Conservation (phyloP, 1,140 invertebrate genomes). For the Philotrypesis tridentata region DNA sequence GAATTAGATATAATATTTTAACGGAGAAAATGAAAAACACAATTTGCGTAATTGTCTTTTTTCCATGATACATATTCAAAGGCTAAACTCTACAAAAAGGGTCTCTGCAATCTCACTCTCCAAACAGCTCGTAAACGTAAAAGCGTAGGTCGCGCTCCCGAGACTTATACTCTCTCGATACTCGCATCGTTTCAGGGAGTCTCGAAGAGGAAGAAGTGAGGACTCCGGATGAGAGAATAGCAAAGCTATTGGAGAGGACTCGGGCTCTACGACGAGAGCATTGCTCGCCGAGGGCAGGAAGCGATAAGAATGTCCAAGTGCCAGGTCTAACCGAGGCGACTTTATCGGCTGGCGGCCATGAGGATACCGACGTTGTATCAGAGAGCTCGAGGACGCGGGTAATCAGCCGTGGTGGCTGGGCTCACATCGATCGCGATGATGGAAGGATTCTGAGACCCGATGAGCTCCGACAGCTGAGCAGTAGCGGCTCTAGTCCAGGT, state of each 20-base stretch:
- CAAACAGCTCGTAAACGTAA: too few species aligned
- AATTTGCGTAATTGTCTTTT: too few species aligned
- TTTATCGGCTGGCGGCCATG: neutral
- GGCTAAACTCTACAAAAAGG: too few species aligned
- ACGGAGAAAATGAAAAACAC: too few species aligned
- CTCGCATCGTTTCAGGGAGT: neutral
- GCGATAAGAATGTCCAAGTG: neutral
- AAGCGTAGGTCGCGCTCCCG: too few species aligned
- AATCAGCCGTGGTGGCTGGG: neutral
- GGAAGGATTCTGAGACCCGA: neutral
- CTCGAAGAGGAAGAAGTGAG: neutral
- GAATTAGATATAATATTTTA: too few species aligned
- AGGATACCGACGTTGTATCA: neutral
- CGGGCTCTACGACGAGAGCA: neutral
- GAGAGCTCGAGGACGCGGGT: constrained; percentile 18
- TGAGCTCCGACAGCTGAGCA: neutral
- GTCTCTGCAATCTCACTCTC: too few species aligned
- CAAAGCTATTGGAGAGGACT: neutral
- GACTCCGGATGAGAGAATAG: neutral
- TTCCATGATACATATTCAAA: too few species aligned
- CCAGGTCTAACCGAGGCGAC: neutral
- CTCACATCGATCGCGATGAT: neutral
- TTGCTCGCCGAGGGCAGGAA: neutral
- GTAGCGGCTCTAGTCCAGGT: neutral
- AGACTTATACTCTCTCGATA: neutral